Evolutionary conservation across 2,797 vertebrate species (phyloP).

Genomic region (Clarias laeviceps): DNA sequence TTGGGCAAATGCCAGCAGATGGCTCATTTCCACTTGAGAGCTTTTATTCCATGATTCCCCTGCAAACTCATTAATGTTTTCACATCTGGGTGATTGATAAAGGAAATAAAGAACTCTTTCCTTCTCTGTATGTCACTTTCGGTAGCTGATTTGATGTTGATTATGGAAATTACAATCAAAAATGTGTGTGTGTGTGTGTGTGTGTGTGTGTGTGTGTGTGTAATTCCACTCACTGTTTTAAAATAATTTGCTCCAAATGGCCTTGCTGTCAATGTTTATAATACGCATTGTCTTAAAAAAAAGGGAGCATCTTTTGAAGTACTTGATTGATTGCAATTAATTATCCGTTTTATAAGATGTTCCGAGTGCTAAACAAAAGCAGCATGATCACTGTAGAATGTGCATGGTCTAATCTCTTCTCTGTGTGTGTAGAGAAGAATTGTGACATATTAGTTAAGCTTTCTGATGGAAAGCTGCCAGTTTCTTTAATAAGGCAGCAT

Average conservation of each 20-base stretch:
- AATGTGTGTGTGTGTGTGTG: background rate
- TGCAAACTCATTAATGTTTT: conserved; percentile 42
- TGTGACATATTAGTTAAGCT: conserved; percentile 26
- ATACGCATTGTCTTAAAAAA: background rate
- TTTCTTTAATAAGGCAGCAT: conserved; percentile 27
- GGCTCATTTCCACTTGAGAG: conserved; percentile 45
- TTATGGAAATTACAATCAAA: conserved; percentile 6
- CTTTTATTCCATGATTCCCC: conserved; percentile 38
- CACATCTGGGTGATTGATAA: conserved; percentile 37
- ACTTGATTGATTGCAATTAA: background rate
- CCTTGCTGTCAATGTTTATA: background rate
- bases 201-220: background rate
- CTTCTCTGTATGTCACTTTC: conserved; percentile 13
- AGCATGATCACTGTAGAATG: background rate
- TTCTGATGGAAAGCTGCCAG: conserved; percentile 18
- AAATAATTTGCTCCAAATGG: background rate
- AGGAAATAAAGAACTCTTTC: conserved; percentile 23
- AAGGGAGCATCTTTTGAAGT: background rate
- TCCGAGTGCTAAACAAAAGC: background rate
- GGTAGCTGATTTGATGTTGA: background rate
- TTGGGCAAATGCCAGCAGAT: conserved; percentile 47
- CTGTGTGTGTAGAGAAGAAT: conserved; percentile 6
- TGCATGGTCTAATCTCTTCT: background rate
- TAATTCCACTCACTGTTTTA: background rate
- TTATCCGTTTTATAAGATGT: background rate